Percentiles rank a stretch among this genome's conserved stretches.
These are phyloP conservation scores for Sciaenops ocellatus DNA, from an alignment of 2,797 vertebrate genomes.

Conservation along the genomic window DNA sequence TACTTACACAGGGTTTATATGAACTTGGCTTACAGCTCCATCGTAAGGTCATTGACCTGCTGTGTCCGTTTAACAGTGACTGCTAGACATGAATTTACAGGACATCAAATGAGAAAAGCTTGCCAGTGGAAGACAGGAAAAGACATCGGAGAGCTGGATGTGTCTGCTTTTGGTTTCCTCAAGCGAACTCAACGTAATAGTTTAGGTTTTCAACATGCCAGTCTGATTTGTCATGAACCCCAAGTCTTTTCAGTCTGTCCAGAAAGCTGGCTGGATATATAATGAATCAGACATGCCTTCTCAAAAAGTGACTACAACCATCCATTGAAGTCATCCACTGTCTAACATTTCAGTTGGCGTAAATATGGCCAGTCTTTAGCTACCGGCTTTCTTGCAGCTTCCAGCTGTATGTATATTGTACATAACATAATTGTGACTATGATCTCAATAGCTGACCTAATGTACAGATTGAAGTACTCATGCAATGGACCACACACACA, in stretches of 20 bases:
- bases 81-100: conserved; percentile 1
- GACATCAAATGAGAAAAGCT: background rate
- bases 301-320: conserved; percentile 28
- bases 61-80: background rate
- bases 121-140: conserved; percentile 21
- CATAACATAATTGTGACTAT: conserved; percentile 37
- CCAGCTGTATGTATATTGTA: conserved; percentile 29
- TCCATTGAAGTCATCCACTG: conserved; percentile 31
- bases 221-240: conserved; percentile 57
- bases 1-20: background rate
- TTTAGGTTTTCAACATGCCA: conserved; percentile 63
- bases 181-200: conserved; percentile 30
- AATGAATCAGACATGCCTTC: conserved; percentile 45
- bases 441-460: conserved; percentile 47
- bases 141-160: conserved; percentile 1
- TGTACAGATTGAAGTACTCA: conserved; percentile 48
- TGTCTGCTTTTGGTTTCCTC: conserved; percentile 49
- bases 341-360: conserved; percentile 25
- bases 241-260: conserved; percentile 45
- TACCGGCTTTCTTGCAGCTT: conserved; percentile 29
- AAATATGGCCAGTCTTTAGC: conserved; percentile 34
- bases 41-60: conserved; percentile 2
- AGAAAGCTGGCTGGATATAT: conserved; percentile 39
- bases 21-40: background rate
- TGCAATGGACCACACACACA: conserved; percentile 48